A percentile compares a stretch with the other conserved stretches of the same genome.
Conservation (phyloP, 2,797 vertebrate species). For the Gadopsis bispinosus region DNA sequence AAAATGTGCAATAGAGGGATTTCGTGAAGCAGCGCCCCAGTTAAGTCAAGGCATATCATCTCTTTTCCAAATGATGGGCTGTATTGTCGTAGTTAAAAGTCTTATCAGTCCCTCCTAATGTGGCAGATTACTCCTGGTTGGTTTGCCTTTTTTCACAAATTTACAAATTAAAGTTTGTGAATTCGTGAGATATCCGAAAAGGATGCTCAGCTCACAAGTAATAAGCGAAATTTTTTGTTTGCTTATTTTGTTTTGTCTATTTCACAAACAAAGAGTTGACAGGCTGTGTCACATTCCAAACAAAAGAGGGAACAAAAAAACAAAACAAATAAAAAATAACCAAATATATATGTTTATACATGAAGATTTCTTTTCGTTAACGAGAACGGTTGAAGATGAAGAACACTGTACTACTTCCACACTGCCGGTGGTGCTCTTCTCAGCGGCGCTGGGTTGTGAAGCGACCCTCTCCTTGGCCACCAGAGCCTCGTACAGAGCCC, state of each 20-base stretch:
- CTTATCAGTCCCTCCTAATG: slow-evolving; percentile 84
- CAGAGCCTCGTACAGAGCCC: slow-evolving; percentile 89
- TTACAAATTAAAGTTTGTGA: slow-evolving; percentile 92
- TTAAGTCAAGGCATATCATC: slow-evolving; percentile 83
- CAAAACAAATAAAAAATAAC: slow-evolving; percentile 41
- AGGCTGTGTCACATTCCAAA: slow-evolving; percentile 98
- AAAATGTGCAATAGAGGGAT: slow-evolving; percentile 92
- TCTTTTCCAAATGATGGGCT: slow-evolving; percentile 84
- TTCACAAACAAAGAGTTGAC: slow-evolving; percentile 91
- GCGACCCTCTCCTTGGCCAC: slow-evolving; percentile 90
- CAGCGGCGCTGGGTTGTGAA: slow-evolving; percentile 93
- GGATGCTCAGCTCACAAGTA: slow-evolving; percentile 91
- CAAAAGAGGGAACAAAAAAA: slow-evolving; percentile 81
- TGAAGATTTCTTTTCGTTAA: slow-evolving; percentile 86
- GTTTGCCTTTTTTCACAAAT: slow-evolving; percentile 77
- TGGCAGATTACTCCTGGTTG: slow-evolving; percentile 82
- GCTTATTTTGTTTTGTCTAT: slow-evolving; percentile 84
- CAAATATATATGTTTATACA: slow-evolving; percentile 85
- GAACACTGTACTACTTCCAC: slow-evolving; percentile 90
- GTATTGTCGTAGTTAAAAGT: slow-evolving; percentile 77
- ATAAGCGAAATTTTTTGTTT: slow-evolving; percentile 88
- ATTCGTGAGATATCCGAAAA: slow-evolving; percentile 89
- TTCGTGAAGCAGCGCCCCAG: slow-evolving; percentile 82
- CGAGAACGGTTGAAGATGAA: slow-evolving; percentile 93
- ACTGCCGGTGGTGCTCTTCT: slow-evolving; percentile 79